Conservation (phyloP, 2,888 invertebrate species). For the Bombyx huttoni region DNA sequence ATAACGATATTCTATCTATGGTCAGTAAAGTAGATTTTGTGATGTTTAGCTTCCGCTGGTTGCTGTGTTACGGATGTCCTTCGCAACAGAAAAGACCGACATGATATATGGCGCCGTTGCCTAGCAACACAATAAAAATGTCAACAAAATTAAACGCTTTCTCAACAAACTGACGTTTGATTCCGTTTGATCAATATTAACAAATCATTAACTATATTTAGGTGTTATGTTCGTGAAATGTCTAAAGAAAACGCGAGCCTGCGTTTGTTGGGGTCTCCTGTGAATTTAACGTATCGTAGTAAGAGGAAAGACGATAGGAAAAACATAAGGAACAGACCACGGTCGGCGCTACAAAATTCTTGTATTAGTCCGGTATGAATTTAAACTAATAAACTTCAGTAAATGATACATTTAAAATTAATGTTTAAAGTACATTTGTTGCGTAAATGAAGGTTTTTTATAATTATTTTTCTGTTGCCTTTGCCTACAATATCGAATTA, state of each 20-base stretch:
- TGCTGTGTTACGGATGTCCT: no score
- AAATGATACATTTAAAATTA: no score
- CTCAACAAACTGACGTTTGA: not conserved
- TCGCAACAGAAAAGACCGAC: no score
- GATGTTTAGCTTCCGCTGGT: no score
- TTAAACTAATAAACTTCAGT: conserved; percentile 2
- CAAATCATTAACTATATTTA: not conserved
- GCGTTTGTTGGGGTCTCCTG: conserved; percentile 58
- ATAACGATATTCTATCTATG: no score
- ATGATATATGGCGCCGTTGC: conserved; percentile 17
- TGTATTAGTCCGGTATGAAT: conserved; percentile 42
- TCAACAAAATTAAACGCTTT: not conserved
- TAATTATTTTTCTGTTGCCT: no score
- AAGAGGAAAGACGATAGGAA: conserved; percentile 58
- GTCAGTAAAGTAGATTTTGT: no score
- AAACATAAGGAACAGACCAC: conserved; percentile 45
- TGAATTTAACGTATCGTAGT: conserved; percentile 51
- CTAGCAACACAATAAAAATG: conserved; percentile 22
- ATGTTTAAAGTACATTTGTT: no score
- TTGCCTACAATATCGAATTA: no score
- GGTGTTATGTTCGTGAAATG: conserved; percentile 44
- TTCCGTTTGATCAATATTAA: not conserved
- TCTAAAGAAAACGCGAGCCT: conserved; percentile 59
- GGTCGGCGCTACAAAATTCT: conserved; percentile 55
- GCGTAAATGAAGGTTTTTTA: no score